Evolutionary conservation across 2,888 invertebrate species (phyloP).

Genomic region (Patella pellucida): DNA sequence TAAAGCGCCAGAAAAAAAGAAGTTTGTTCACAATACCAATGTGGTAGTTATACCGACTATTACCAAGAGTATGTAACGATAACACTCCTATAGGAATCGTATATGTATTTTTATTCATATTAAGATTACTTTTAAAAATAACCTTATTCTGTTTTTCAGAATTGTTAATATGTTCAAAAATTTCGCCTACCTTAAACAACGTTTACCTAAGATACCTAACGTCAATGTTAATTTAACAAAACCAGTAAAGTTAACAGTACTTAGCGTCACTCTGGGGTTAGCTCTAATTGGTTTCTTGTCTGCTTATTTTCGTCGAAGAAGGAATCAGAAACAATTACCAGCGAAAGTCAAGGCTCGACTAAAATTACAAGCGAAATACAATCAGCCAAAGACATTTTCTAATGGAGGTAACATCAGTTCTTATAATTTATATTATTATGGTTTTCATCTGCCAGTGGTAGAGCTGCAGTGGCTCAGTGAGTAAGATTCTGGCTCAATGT

Average conservation of each 20-base stretch:
- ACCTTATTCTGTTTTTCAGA: neutral
- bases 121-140: too few species aligned
- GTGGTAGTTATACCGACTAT: too few species aligned
- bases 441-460: too few species aligned
- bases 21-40: too few species aligned
- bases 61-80: too few species aligned
- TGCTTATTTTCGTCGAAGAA: slow-evolving; percentile 74
- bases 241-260: slow-evolving; percentile 77
- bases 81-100: too few species aligned
- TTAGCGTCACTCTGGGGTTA: slow-evolving; percentile 84
- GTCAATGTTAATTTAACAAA: slow-evolving; percentile 46
- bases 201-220: slow-evolving; percentile 29
- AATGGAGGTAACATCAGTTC: slow-evolving; percentile 48
- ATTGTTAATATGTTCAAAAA: slow-evolving; percentile 33
- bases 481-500: too few species aligned
- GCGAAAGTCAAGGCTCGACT: slow-evolving; percentile 24
- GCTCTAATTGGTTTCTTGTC: slow-evolving; percentile 87
- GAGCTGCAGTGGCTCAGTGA: too few species aligned
- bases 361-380: slow-evolving; percentile 10
- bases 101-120: too few species aligned
- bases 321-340: slow-evolving; percentile 26
- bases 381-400: slow-evolving; percentile 26
- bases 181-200: slow-evolving; percentile 28
- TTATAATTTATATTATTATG: too few species aligned
- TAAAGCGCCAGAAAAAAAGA: too few species aligned